phyloP scores from a whole-genome alignment of 2,888 invertebrate genomes.

The Bellardia bayeri region DNA sequence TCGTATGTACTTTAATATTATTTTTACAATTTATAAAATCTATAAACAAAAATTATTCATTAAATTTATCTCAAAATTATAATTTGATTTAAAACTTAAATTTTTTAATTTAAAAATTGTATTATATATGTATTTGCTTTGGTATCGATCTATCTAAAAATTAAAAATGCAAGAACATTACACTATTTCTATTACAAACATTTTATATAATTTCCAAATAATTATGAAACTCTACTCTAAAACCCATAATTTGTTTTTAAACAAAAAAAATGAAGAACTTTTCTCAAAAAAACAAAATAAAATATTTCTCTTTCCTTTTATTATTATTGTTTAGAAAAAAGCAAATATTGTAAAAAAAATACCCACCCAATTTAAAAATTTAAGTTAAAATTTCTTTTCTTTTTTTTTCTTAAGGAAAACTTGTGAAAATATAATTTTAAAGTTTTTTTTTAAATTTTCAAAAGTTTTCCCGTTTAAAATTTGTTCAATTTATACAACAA shows the following conservation, averaged over 20 bases:
- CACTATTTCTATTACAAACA: neutral
- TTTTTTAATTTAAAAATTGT: neutral
- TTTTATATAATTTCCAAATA: conserved; percentile 15
- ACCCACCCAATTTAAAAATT: conserved; percentile 18
- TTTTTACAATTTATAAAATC: conserved; percentile 18
- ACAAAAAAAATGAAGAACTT: neutral
- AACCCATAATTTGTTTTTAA: conserved; percentile 1
- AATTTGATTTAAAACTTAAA: neutral
- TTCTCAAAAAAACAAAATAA: conserved; percentile 3
- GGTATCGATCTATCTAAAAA: neutral
- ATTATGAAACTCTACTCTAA: conserved; percentile 18
- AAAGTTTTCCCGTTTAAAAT: neutral
- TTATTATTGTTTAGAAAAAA: conserved; percentile 11
- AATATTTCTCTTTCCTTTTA: neutral
- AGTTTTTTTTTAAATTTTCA: neutral
- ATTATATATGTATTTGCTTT: conserved; percentile 10
- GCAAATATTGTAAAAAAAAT: conserved; percentile 22
- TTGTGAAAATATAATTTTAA: neutral
- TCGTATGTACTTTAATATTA: neutral
- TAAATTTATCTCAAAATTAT: conserved; percentile 6
- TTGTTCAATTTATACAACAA: neutral
- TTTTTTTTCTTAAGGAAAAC: neutral
- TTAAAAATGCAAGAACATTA: neutral
- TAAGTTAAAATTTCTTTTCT: neutral
- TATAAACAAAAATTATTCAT: conserved; percentile 4